phyloP scores from a whole-genome alignment of 2,113 vertebrate species.

The Chlorodrepanis virens region DNA sequence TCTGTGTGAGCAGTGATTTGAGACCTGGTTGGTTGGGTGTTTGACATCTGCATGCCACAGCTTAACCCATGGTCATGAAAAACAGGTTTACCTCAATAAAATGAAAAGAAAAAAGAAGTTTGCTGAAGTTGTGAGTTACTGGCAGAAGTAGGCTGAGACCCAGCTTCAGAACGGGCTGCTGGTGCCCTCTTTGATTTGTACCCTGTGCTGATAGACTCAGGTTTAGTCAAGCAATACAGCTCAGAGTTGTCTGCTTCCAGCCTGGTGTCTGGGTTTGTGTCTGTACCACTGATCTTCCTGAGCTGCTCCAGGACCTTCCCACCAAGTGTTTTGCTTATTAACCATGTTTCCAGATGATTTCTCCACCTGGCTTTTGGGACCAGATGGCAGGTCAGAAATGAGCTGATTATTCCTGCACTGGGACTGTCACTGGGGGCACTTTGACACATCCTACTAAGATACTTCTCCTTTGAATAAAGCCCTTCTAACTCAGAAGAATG shows the following conservation, averaged over 20 bases:
- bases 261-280: neutral
- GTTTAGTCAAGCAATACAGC: neutral
- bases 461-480: neutral
- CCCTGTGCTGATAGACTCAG: neutral
- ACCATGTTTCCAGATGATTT: accelerated
- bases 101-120: neutral
- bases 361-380: neutral
- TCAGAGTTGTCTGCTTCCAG: neutral
- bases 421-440: neutral
- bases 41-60: accelerated
- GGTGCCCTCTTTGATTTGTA: neutral
- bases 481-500: neutral
- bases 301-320: neutral
- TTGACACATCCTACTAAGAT: neutral
- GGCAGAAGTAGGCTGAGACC: neutral
- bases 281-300: neutral
- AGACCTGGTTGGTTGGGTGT: neutral
- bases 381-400: neutral
- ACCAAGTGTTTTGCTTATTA: neutral
- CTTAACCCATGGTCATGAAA: accelerated
- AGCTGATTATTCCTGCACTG: neutral
- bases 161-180: neutral
- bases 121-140: neutral
- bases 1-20: neutral
- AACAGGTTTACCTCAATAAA: neutral